Percentiles rank a stretch among this genome's conserved stretches.
phyloP scores from a whole-genome alignment of 2,113 vertebrate species.

The Herpailurus yagouaroundi region DNA sequence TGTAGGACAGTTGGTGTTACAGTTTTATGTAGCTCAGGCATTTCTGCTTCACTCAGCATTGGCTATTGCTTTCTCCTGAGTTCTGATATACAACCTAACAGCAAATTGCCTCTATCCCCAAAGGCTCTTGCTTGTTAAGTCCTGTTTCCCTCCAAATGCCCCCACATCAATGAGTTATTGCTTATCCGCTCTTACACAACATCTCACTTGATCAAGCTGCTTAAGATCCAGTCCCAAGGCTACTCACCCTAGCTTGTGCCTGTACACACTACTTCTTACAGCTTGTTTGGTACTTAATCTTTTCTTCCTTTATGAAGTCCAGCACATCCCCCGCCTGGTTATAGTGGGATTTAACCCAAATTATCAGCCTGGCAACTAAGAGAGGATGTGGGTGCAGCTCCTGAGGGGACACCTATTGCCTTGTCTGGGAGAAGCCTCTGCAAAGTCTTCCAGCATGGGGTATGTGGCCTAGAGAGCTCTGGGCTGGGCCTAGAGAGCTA shows the following conservation, averaged over 20 bases:
- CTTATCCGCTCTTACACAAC: not conserved
- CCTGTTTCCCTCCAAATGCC: not conserved
- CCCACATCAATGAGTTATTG: not conserved
- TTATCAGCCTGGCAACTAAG: not conserved
- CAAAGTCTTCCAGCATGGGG: not conserved
- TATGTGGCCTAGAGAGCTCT: not conserved
- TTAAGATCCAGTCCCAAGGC: not conserved
- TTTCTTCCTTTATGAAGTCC: not conserved
- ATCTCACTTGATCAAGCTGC: not conserved
- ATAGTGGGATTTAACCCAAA: not conserved
- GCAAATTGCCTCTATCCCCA: not conserved
- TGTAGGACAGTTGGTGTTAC: not conserved
- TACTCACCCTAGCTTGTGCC: not conserved
- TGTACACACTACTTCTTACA: not conserved
- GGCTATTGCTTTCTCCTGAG: not conserved
- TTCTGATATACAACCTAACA: not conserved
- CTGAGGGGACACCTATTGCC: not conserved
- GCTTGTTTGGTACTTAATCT: not conserved
- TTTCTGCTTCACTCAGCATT: not conserved
- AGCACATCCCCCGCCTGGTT: not conserved
- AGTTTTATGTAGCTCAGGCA: not conserved
- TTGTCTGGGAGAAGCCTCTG: not conserved
- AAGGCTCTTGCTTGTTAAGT: not conserved
- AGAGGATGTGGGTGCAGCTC: not conserved
- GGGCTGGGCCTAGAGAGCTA: not conserved